Base-by-base conservation (phyloP, 2,797 vertebrate genomes). In the Podarcis siculus region DNA sequence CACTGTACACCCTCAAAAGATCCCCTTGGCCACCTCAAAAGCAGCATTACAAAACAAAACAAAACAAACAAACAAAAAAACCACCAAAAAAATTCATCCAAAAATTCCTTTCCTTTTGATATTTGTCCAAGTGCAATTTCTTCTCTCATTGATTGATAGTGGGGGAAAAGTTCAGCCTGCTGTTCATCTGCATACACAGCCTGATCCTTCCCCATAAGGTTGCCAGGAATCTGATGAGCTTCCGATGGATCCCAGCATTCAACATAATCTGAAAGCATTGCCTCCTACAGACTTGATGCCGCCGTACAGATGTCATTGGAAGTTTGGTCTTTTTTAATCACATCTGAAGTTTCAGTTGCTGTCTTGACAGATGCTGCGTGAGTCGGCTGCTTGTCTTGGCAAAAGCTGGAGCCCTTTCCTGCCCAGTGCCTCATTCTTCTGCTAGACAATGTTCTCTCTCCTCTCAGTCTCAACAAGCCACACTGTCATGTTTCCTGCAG, bases 311-410 rank as follows among this genome's bases (percentile, higher is more conserved):
- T 0, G 2, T 64, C 73, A 0, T 5, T 39, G 45, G 12, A 71
- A 76, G 15, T 0, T 1, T 39, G 19, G 21, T 32, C 10, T 73
- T 73, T 37, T 37, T 73, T 21, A 17, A 73, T 37, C 27, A 49
- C 45, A 3, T 13, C 39, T 4, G 0, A 0, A 0, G 25, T 19
- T 8, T 2, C 69, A 82, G 32, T 3, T 42, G 25, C 27, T 42
- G 58, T 13, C 42, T 25, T 9, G 0, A 10, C 1, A 42, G 30
- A 42, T 85, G 15, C 23, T 76, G 35, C 55, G 9, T 17, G 72
- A 35, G 8, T 45, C 9, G 23, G 83, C 3, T 90, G 37, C 87
- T 92, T 71, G 71, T 17, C 17, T 6, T 85, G 80, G 76, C 80
- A 91, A 71, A 91, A 37, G 21, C 37, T 64, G 13, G 45, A 55